Base-by-base conservation (phyloP, 2,888 invertebrate genomes). In the Zootermopsis nevadensis region DNA sequence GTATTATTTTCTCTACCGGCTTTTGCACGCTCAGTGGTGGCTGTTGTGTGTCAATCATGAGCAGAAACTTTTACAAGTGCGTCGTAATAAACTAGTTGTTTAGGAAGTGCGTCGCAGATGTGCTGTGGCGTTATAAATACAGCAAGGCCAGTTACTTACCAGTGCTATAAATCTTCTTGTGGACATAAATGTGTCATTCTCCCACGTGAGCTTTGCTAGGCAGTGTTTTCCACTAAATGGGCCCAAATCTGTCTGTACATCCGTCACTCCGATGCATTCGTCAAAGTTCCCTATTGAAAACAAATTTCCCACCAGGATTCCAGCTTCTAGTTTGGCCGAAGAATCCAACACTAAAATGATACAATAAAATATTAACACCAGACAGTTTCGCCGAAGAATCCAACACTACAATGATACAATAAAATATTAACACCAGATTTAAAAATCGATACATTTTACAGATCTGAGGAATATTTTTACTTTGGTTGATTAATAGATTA, bases 321-420 rank as follows among this genome's bases (percentile, higher is more conserved):
- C 74, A 2, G 74, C 24, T 38, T 35, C n/a, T 0, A 74, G n/a
- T 38, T 38, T 74, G 8, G 74, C 74, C 1, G 35, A n/a, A 19
- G 74, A 38, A n/a, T 74, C 74, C 10, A 74, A 74, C 33, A 74
- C 74, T 74, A 42, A 22, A 74, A 74, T 19, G 22, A 74, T 24
- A 74, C 2, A n/a, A 74, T 38, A 7, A 38, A n/a, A 15, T 48
- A 48, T 48, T 19, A 48, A 48, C 19, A 48, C 8, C 19, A 19
- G 19, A 12, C 19, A 69, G 31, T 31, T 31, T 69, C 8, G 69
- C 69, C 10, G 27, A 30, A 6, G 69, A 69, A 19, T 69, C 69
- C 10, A 69, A 69, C 27, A 69, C 69, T 69, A 31, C 4, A 69
- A 69, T 7, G 30, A 69, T 10, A 69, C 27, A 30, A 69, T 69